A percentile compares a stretch with the other conserved stretches of the same genome.
Evolutionary conservation across 2,888 invertebrate genomes (phyloP).

Genomic region (Andrena minutula): DNA sequence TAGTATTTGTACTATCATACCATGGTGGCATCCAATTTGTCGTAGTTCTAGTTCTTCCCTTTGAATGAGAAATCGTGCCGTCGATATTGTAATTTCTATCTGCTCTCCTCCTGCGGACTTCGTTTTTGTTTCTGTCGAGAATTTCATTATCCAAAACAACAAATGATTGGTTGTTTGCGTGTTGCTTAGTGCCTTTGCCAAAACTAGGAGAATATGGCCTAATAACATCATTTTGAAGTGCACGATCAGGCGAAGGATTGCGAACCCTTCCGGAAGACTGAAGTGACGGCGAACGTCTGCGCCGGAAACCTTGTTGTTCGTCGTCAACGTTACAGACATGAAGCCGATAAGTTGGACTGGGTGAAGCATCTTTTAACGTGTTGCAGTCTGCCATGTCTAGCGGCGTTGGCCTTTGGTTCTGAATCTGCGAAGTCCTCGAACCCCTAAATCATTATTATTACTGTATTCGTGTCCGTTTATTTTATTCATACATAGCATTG

Average conservation of each 20-base stretch:
- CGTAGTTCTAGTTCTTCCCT: conserved; percentile 80
- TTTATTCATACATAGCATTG: background rate
- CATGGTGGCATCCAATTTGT: conserved; percentile 86
- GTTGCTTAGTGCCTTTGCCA: conserved; percentile 65
- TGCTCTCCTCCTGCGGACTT: conserved; percentile 63
- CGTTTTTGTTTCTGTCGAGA: conserved; percentile 59
- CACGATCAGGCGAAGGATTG: conserved; percentile 71
- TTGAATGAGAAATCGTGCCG: conserved; percentile 73
- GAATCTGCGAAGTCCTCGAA: conserved; percentile 72
- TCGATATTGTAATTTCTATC: conserved; percentile 80
- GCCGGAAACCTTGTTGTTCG: conserved; percentile 78
- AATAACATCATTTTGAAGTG: conserved; percentile 59
- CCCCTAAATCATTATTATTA: conserved; percentile 57
- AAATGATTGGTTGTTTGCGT: conserved; percentile 75
- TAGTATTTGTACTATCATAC: conserved; percentile 82
- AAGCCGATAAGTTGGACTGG: conserved; percentile 83
- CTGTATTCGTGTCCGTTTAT: background rate
- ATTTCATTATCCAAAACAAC: conserved; percentile 76
- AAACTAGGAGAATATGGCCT: conserved; percentile 82
- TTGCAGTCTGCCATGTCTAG: conserved; percentile 68
- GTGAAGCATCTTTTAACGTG: conserved; percentile 81
- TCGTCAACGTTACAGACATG: conserved; percentile 84
- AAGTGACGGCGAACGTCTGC: conserved; percentile 69
- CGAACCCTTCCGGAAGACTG: conserved; percentile 72
- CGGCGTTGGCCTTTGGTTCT: conserved; percentile 69